Percentiles rank a stretch among this genome's conserved stretches.
These are phyloP conservation scores for Syngnathus rostellatus DNA, from an alignment of 2,797 vertebrate species.

Conservation along the genomic window DNA sequence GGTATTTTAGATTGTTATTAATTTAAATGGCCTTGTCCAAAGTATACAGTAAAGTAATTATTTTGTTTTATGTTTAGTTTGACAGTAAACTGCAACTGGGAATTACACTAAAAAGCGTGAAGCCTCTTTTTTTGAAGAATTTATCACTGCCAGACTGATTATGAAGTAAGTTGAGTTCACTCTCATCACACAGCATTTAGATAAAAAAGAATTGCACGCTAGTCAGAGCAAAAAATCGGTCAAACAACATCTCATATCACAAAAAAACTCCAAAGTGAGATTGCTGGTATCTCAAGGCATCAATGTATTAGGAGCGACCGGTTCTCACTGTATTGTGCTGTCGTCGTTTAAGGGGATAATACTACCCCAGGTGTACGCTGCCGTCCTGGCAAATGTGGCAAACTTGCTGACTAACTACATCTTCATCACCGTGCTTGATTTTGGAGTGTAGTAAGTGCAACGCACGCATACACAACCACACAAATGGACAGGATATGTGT, in stretches of 20 bases:
- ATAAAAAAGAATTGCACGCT: neutral
- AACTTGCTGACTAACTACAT: constrained; percentile 77
- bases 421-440: constrained; percentile 73
- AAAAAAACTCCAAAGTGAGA: neutral
- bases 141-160: neutral
- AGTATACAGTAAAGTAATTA: too few relatives aligned
- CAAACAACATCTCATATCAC: neutral
- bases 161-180: neutral
- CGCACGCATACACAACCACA: constrained; percentile 13
- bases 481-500: neutral
- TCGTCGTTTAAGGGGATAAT: constrained; percentile 72
- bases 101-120: neutral
- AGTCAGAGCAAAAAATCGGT: neutral
- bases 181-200: neutral
- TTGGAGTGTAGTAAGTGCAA: constrained; percentile 79
- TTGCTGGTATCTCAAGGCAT: neutral
- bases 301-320: neutral
- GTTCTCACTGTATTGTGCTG: neutral
- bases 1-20: too few relatives aligned
- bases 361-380: constrained; percentile 76
- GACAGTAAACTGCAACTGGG: too few relatives aligned
- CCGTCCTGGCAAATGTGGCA: constrained; percentile 74
- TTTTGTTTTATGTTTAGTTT: too few relatives aligned
- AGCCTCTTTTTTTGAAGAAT: neutral
- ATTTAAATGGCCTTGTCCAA: too few relatives aligned